Evolutionary conservation across 2,113 vertebrate species (phyloP), one percentile per base, ranked within the genome.

Genomic region (Pituophis catenifer): DNA sequence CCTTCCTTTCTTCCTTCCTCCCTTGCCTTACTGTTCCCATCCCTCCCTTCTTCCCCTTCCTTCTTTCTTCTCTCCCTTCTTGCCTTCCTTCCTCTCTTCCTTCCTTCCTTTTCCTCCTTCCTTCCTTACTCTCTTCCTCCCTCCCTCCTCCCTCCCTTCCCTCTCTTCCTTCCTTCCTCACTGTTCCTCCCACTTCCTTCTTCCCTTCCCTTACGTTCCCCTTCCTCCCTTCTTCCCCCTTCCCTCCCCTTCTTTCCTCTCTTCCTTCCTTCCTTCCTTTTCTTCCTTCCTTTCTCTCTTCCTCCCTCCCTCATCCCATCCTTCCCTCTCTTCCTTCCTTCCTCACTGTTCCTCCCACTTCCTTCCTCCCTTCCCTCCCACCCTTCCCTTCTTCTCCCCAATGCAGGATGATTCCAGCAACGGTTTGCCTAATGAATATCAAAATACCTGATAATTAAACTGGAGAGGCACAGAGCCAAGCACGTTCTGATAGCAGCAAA

Each of bases 121-220:
- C 3, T 15, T 15, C 24, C 5, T 70, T 0, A 12, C 89, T 54
- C 38, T 3, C 2, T 44, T 44, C 38, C 38, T 26, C 17, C 17
- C 7, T 29, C 3, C 52, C 19, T 8, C 6, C 19, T 5, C 1
- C 8, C 0, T 0, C 33, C 26, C 29, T 23, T 0, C 0, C 23
- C 26, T 33, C 2, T 13, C 13, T 54, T 13, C 1, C n/a, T 21
- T 2, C 21, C 54, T 11, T 9, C n/a, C 21, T 21, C 0, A 6
- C 0, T 48, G 0, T 55, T 12, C 0, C 11, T 5, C 0, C 2
- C n/a, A 48, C 29, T n/a, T 6, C 1, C 29, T 6, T 15, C 62
- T 5, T 17, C 1, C 3, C 26, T 12, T 5, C 26, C 62, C 0
- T 23, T 23, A 48, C 44, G 44, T 48, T 48, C 44, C 15, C 26